These are phyloP conservation scores for Liodrosophila aerea DNA, from an alignment of 2,888 invertebrate species.

Conservation along the genomic window DNA sequence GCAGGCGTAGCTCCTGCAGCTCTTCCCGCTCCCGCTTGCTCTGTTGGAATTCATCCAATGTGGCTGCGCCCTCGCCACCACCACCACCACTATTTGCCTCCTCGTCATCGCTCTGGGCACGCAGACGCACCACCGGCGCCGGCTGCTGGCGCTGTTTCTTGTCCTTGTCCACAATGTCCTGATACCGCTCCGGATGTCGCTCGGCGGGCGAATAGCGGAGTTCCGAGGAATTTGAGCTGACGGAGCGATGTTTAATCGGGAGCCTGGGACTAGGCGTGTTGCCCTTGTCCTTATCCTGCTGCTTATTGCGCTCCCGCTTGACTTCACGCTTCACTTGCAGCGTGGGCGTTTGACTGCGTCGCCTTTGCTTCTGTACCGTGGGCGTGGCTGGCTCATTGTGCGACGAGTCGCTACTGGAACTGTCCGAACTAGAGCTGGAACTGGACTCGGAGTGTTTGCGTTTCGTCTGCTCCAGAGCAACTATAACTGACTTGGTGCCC, in stretches of 20 bases:
- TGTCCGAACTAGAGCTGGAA: conserved; percentile 48
- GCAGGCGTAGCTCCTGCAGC: conserved; percentile 87
- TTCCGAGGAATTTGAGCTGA: conserved; percentile 79
- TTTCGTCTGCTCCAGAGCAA: conserved; percentile 59
- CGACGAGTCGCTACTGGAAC: conserved; percentile 39
- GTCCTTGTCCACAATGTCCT: conserved; percentile 83
- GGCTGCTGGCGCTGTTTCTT: conserved; percentile 53
- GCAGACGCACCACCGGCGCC: conserved; percentile 84
- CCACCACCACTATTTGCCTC: conserved; percentile 84
- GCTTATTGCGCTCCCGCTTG: conserved; percentile 14
- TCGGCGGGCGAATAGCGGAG: conserved; percentile 88
- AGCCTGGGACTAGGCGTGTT: conserved; percentile 48
- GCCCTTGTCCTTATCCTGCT: conserved; percentile 38
- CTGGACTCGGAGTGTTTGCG: conserved; percentile 50
- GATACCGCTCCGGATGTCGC: conserved; percentile 87
- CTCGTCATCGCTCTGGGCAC: conserved; percentile 85
- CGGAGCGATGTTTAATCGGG: conserved; percentile 41
- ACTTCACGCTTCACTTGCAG: conserved; percentile 39
- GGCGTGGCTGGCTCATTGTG: conserved; percentile 48
- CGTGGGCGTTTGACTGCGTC: conserved; percentile 48
- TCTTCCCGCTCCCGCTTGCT: conserved; percentile 85
- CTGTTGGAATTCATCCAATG: conserved; percentile 82
- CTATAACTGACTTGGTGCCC: conserved; percentile 64
- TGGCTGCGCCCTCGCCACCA: conserved; percentile 83
- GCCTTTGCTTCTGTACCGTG: conserved; percentile 42